Evolutionary conservation across 2,113 vertebrate genomes (phyloP), one percentile per base, ranked within the genome.

Genomic region (Zosterops pallidus): DNA sequence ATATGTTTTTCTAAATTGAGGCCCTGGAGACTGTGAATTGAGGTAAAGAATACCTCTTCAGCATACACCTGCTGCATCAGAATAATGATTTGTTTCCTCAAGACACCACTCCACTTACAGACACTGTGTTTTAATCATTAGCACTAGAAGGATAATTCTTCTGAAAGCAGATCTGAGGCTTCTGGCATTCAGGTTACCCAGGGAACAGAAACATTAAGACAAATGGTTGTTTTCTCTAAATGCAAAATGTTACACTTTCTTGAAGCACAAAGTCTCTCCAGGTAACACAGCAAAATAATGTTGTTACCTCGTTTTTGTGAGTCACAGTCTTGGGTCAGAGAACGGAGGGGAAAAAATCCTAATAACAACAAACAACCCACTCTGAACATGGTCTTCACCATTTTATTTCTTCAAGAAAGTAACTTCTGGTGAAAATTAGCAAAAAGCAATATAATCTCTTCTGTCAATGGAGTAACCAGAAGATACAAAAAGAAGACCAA

Each of bases 11-110:
- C 55, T 67, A 81, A 92, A 94, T 1, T 63, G 56, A 90, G 41
- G 15, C 31, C 31, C 71, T 78, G 39, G 37, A 67, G 82, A 88
- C 47, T n/a, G 53, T 24, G 39, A 90, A 72, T 11, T 50, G 63
- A 90, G 42, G 59, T 63, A 93, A 91, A 67, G 31, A 74, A 83
- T 59, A 55, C 11, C 22, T 44, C 56, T 59, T 55, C 44, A 44
- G 18, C n/a, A 25, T 14, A 90, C 31, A 78, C 47, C 72, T 72
- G 52, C 39, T 75, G 53, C 44, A 24, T 78, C 56, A 81, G 18
- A 92, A 77, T 42, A 83, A 93, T 8, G 24, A 85, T 77, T 76
- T 92, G 53, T 84, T 81, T 95, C 69, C 65, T 89, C 62, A 92
- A 84, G 83, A 90, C 31, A 90, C n/a, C 52, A 18, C n/a, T 83